These are phyloP conservation scores for Nephila pilipes DNA, from an alignment of 1,140 invertebrate genomes.

Conservation along the genomic window DNA sequence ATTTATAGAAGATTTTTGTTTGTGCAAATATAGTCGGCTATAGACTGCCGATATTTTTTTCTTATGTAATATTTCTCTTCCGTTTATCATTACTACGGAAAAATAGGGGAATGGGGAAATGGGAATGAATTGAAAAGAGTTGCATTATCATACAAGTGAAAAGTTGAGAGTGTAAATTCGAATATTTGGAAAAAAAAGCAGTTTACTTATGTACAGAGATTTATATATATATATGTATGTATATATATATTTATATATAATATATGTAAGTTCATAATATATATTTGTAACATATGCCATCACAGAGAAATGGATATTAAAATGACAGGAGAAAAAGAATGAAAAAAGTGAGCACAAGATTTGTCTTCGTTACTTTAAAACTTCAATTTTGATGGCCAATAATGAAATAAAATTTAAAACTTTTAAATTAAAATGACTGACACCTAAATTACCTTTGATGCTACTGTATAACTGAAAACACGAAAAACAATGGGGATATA, in stretches of 20 bases:
- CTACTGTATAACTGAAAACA: background rate
- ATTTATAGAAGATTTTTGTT: constrained; percentile 67
- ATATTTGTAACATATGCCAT: constrained; percentile 73
- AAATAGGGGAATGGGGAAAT: constrained; percentile 39
- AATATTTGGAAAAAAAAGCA: constrained; percentile 70
- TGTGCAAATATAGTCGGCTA: constrained; percentile 72
- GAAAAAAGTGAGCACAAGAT: constrained; percentile 54
- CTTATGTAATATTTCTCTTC: background rate
- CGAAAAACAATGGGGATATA: background rate
- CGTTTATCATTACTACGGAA: constrained; percentile 48
- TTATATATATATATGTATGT: constrained; percentile 62
- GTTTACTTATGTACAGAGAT: constrained; percentile 69
- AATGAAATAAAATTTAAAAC: background rate
- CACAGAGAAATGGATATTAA: constrained; percentile 74
- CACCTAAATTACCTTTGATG: background rate
- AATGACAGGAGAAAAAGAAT: constrained; percentile 51
- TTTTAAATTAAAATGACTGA: background rate
- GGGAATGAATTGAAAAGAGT: constrained; percentile 53
- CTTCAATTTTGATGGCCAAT: constrained; percentile 5
- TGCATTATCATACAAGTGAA: constrained; percentile 72
- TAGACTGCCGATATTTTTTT: background rate
- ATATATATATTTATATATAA: constrained; percentile 73
- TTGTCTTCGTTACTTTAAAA: constrained; percentile 39
- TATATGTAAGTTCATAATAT: constrained; percentile 76
- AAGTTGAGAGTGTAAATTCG: constrained; percentile 62